Percentiles rank a stretch among this genome's conserved stretches.
Evolutionary conservation across 2,113 vertebrate genomes (phyloP).

Genomic region (Nycticebus coucang): DNA sequence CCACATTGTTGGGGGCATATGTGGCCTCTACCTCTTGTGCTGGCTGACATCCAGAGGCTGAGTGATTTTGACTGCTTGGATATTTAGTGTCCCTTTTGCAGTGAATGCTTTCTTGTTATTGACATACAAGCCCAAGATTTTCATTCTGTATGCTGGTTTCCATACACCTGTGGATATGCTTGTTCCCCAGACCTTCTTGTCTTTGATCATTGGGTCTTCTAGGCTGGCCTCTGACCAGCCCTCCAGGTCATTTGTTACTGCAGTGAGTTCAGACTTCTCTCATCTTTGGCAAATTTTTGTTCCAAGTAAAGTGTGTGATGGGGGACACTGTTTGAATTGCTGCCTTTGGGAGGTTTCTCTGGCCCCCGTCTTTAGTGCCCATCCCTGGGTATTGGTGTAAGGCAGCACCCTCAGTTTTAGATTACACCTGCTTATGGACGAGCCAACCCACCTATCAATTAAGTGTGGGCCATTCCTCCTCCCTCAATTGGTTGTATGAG

Average conservation of each 20-base stretch:
- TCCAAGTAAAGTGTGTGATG: background rate
- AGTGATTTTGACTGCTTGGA: background rate
- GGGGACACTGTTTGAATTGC: background rate
- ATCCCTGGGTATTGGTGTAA: background rate
- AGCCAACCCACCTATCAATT: background rate
- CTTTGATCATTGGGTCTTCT: background rate
- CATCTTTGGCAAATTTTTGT: background rate
- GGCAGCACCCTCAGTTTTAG: background rate
- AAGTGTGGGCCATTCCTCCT: background rate
- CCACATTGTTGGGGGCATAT: background rate
- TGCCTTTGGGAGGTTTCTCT: background rate
- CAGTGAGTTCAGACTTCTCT: background rate
- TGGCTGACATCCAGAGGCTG: background rate
- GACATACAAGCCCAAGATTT: background rate
- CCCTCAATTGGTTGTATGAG: background rate
- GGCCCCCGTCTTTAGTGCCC: background rate
- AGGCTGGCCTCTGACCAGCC: background rate
- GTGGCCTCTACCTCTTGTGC: background rate
- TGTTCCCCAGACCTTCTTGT: background rate
- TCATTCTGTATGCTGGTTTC: background rate
- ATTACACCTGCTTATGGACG: background rate
- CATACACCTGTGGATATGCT: background rate
- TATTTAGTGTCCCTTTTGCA: background rate
- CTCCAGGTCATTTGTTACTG: background rate
- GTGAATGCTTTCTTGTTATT: background rate